Conservation (phyloP, 2,113 vertebrate species). For the Calyptommatus sinebrachiatus region DNA sequence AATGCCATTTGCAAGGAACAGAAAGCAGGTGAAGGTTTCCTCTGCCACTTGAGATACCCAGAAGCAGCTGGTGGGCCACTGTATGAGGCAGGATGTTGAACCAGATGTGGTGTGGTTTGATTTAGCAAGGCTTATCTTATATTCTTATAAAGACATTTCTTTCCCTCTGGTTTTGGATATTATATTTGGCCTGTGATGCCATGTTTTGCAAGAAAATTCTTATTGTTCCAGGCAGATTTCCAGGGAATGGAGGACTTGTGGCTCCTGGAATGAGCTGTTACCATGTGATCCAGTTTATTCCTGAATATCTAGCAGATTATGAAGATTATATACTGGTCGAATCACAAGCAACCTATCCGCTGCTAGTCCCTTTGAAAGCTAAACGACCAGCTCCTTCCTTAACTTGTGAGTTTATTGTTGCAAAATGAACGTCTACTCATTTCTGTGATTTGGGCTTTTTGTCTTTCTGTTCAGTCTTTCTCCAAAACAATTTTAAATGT, state of each 20-base stretch:
- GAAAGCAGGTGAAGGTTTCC: too few relatives aligned
- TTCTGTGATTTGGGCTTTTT: neutral
- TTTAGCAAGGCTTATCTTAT: too few relatives aligned
- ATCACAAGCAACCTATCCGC: constrained; percentile 73
- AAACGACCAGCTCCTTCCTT: constrained; percentile 82
- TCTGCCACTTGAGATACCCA: too few relatives aligned
- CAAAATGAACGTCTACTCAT: neutral
- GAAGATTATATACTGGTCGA: constrained; percentile 86
- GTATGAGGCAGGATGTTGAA: too few relatives aligned
- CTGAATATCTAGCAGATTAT: constrained; percentile 81
- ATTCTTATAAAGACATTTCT: too few relatives aligned
- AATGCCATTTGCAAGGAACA: too few relatives aligned
- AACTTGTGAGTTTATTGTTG: constrained; percentile 76
- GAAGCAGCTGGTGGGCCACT: too few relatives aligned
- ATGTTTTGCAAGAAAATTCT: constrained; percentile 10
- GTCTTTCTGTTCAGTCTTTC: too few relatives aligned
- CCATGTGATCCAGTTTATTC: constrained; percentile 84
- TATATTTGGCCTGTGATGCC: neutral
- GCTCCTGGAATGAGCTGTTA: constrained; percentile 94
- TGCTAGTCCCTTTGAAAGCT: constrained; percentile 82
- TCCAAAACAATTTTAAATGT: too few relatives aligned
- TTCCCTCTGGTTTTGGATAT: too few relatives aligned
- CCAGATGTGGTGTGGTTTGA: too few relatives aligned
- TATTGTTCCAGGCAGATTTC: constrained; percentile 82
- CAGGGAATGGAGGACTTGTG: constrained; percentile 83